Base-by-base conservation (phyloP, 2,113 vertebrate species). In the Oceanites oceanicus region DNA sequence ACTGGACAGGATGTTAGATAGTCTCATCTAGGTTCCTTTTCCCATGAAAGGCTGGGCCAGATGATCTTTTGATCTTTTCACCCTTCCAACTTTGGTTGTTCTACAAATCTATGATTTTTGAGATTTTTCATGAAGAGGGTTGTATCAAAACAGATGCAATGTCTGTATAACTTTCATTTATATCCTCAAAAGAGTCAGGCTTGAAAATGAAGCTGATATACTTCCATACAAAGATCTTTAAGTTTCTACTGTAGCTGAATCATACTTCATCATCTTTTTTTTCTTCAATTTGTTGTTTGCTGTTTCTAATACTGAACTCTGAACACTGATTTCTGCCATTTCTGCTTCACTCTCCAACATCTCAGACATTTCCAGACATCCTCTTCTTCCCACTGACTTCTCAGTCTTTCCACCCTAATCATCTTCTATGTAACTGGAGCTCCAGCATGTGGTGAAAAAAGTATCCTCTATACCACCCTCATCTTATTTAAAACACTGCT, bases 361-460 rank as follows among this genome's bases (percentile, higher is more conserved):
- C 59, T 68, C 47, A 50, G 65, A 49, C 44, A 78, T 75, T 50
- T 71, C 87, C 29, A 84, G 38, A 40, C 20, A 84, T 13, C 53
- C 73, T 72, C 68, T 84, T 82, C 90, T 72, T 91, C 76, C 67
- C 38, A 75, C 6, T 40, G 66, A 19, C 70, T 94, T 95, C 63
- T 89, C 73, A 92, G 65, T 65, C 61, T 88, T 91, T 87, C 40
- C 34, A 50, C 49, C 27, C 86, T 94, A 83, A 79, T 97, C 56
- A 79, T 73, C 45, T 92, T 93, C 81, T 79, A 27, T 87, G 95
- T 98, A 97, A 97, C 88, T 63, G 61, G 85, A 98, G 50, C 87
- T 89, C 55, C 90, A 67, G 44, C 49, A 68, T 67, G 34, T 79
- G 52, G 65, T 90, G 80, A 59, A 61, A 97, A 96, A 86, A 83